A percentile compares a stretch with the other conserved stretches of the same genome.
These are phyloP conservation scores for Pipistrellus pygmaeus DNA, from an alignment of 2,797 vertebrate genomes.

Conservation along the genomic window DNA sequence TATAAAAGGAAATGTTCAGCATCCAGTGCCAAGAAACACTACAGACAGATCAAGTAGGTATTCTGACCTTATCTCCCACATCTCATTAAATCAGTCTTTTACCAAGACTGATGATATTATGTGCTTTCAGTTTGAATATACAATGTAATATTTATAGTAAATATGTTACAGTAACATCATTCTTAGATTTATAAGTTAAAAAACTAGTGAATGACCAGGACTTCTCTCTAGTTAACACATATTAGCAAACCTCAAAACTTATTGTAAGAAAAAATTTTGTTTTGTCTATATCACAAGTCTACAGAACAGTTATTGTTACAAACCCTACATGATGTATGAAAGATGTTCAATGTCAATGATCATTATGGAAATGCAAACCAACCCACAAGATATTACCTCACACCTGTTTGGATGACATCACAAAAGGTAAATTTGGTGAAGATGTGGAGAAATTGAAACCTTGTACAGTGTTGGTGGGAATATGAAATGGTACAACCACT, in stretches of 20 bases:
- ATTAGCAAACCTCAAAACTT: constrained; percentile 2
- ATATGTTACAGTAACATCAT: neutral
- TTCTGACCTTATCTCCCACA: constrained; percentile 27
- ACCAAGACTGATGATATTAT: neutral
- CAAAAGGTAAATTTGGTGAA: neutral
- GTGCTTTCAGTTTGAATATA: neutral
- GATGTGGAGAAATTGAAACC: neutral
- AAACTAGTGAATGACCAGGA: neutral
- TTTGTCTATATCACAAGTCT: neutral
- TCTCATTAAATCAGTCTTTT: constrained; percentile 22
- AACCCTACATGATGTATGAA: neutral
- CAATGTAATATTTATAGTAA: neutral
- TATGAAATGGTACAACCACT: neutral
- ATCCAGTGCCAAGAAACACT: neutral
- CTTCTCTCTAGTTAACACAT: neutral
- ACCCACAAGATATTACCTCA: neutral
- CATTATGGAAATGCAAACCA: neutral
- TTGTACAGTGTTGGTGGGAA: neutral
- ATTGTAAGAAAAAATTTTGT: constrained; percentile 9
- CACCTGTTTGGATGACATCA: neutral
- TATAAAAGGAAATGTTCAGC: neutral
- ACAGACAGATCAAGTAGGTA: neutral
- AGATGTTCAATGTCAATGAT: neutral
- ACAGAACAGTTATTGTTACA: neutral
- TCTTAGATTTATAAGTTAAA: neutral